Percentiles rank a stretch among this genome's conserved stretches.
phyloP scores from a whole-genome alignment of 2,797 vertebrate genomes.

The Poecilia wingei region DNA sequence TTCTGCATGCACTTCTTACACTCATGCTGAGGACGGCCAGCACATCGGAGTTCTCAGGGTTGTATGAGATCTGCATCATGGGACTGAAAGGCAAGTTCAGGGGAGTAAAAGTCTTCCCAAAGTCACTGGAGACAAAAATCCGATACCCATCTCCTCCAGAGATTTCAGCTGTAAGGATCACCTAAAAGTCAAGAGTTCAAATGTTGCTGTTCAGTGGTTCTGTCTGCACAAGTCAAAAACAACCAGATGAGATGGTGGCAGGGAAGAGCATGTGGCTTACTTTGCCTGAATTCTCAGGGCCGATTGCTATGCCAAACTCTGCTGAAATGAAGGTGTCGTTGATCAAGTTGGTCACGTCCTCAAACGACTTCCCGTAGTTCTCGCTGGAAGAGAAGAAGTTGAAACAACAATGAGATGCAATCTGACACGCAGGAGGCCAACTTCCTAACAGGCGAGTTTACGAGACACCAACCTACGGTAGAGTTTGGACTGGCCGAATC shows the following conservation, averaged over 20 bases:
- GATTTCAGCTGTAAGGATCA: conserved; percentile 90
- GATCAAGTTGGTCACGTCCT: conserved; percentile 89
- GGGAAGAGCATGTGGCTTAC: conserved; percentile 69
- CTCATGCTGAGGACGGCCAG: conserved; percentile 84
- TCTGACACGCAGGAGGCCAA: not conserved
- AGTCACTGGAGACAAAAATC: conserved; percentile 89
- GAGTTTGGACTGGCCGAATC: conserved; percentile 90
- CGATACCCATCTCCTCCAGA: conserved; percentile 82
- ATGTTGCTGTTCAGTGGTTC: not conserved
- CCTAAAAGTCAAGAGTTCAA: conserved; percentile 73
- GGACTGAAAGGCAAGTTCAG: conserved; percentile 88
- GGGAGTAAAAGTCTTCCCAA: conserved; percentile 84
- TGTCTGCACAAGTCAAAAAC: not conserved
- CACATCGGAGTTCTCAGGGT: conserved; percentile 78
- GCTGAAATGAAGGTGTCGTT: conserved; percentile 93
- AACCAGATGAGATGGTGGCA: not conserved
- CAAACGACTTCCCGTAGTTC: conserved; percentile 92
- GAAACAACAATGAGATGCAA: conserved; percentile 33
- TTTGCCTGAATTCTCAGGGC: conserved; percentile 91
- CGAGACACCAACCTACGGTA: conserved; percentile 87
- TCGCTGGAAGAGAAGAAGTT: conserved; percentile 78
- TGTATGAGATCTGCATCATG: conserved; percentile 87
- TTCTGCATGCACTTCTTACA: conserved; percentile 73
- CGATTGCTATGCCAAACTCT: conserved; percentile 92
- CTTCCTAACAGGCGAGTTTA: not conserved